These are phyloP conservation scores for Xylota sylvarum DNA, from an alignment of 2,888 invertebrate genomes.

Conservation along the genomic window DNA sequence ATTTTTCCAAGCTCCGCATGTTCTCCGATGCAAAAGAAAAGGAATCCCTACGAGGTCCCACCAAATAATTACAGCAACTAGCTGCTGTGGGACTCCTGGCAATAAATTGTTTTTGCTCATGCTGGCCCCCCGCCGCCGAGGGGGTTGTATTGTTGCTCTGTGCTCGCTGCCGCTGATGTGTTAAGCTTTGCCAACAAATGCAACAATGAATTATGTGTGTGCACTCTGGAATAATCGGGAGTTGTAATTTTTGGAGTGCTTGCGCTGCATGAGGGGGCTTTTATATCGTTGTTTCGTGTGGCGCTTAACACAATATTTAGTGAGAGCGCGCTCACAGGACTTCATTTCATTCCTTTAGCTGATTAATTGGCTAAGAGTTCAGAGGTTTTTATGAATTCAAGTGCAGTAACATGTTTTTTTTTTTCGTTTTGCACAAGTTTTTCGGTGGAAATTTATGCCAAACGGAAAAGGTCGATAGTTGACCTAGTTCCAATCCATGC, in stretches of 20 bases:
- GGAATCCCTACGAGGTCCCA: slow-evolving; percentile 47
- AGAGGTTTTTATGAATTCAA: slow-evolving; percentile 33
- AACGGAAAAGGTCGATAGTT: slow-evolving; percentile 18
- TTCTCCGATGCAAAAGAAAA: neutral
- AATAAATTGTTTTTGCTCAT: slow-evolving; percentile 62
- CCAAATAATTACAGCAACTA: slow-evolving; percentile 62
- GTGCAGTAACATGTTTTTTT: slow-evolving; percentile 16
- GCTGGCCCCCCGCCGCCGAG: slow-evolving; percentile 16
- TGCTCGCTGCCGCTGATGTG: slow-evolving; percentile 59
- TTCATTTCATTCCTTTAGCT: slow-evolving; percentile 48
- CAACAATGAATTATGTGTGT: slow-evolving; percentile 73
- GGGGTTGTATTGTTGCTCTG: slow-evolving; percentile 26
- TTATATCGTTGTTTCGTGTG: slow-evolving; percentile 51
- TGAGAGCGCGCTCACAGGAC: slow-evolving; percentile 33
- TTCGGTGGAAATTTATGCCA: slow-evolving; percentile 3
- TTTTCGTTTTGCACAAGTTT: slow-evolving; percentile 1
- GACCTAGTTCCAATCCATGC: slow-evolving; percentile 8
- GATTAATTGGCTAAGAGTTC: slow-evolving; percentile 57
- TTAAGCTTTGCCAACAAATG: slow-evolving; percentile 69
- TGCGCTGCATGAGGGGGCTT: neutral
- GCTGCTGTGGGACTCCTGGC: slow-evolving; percentile 45
- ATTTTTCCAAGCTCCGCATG: neutral
- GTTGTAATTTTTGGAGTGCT: slow-evolving; percentile 69
- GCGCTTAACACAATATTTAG: slow-evolving; percentile 69
- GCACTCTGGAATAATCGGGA: slow-evolving; percentile 65